Base-by-base conservation (phyloP, 1,140 invertebrate species). In the Olivierus martensii region DNA sequence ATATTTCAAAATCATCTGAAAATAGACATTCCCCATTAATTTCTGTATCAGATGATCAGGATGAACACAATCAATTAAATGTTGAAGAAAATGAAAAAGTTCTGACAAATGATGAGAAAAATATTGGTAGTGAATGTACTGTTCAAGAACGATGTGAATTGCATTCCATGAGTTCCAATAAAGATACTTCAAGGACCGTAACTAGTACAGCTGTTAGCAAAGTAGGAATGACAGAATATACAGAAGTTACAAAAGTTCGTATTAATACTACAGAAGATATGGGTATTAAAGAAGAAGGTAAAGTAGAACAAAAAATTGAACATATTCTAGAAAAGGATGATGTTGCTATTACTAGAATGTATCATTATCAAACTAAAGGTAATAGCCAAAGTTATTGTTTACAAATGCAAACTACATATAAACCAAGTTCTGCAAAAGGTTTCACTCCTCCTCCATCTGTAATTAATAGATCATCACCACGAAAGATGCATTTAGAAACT, bases 321-420 rank as follows among this genome's bases (percentile, higher is more conserved):
- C 37, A 48, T 28, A 55, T 59, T 42, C 12, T 59, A 17, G 41
- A 45, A 19, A 55, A 54, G 45, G 58, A 59, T 43, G 52, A 57
- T 55, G 58, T 57, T 12, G 56, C 56, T 19, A 55, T 58, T 35
- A 58, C 56, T 14, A 48, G 52, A 17, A 58, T 56, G 47, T 60
- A 60, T 36, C 59, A 56, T 37, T 55, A 55, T 38, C 56, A 60
- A 37, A 59, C 53, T 1, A 56, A 60, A 37, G 50, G 39, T 15
- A 21, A 52, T 3, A 59, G 51, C 46, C 51, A 59, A 50, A 59
- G 52, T 38, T 59, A 59, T 19, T 50, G 55, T 43, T 17, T 60
- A 1, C 52, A 58, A 44, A 56, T 60, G 56, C 48, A 60, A 45
- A 56, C 59, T 15, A 55, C 59, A 12, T 57, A 52, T 43, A 57